Percentiles rank a stretch among this genome's conserved stretches.
phyloP scores from a whole-genome alignment of 2,797 vertebrate species.

The Sebastes diaconus region DNA sequence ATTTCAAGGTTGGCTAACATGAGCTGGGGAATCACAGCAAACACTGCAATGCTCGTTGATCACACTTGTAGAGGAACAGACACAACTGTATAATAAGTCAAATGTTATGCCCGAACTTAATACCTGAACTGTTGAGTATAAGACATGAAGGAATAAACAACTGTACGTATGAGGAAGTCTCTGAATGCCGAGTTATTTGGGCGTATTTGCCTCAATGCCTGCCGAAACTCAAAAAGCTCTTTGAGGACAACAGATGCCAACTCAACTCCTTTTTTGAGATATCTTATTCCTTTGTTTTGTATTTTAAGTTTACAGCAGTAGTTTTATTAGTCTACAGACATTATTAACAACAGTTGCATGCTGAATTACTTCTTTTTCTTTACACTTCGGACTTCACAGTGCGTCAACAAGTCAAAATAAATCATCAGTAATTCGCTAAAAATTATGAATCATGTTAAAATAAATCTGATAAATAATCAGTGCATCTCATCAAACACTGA shows the following conservation, averaged over 20 bases:
- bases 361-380: background rate
- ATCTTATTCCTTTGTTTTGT: background rate
- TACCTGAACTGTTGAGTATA: background rate
- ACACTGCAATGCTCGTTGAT: background rate
- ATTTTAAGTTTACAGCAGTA: background rate
- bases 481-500: too few relatives aligned
- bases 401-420: background rate
- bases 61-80: background rate
- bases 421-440: background rate
- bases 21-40: background rate
- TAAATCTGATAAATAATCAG: too few relatives aligned
- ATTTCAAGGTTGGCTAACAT: constrained; percentile 11
- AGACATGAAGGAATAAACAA: background rate
- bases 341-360: background rate
- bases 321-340: background rate
- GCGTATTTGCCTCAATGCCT: background rate
- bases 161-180: background rate
- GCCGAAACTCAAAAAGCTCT: background rate
- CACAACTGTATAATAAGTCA: background rate
- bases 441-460: too few relatives aligned
- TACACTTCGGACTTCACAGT: background rate
- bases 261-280: background rate
- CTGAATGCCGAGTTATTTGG: background rate
- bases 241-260: too few relatives aligned
- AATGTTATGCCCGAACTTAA: background rate